phyloP scores from a whole-genome alignment of 2,113 vertebrate genomes.

The Larimichthys crocea region DNA sequence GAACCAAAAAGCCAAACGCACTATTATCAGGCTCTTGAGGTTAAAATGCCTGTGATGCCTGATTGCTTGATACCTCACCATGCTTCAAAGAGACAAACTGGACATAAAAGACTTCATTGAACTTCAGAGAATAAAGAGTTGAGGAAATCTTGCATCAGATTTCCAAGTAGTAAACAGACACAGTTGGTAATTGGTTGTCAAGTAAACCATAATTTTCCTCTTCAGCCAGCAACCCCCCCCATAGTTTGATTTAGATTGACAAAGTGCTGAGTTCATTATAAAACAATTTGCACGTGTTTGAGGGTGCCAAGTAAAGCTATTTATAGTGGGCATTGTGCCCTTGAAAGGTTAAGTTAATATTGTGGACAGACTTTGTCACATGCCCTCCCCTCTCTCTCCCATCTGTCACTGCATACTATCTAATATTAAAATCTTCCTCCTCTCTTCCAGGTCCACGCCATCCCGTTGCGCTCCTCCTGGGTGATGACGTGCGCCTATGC shows the following conservation, averaged over 20 bases:
- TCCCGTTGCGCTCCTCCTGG: conserved; percentile 98
- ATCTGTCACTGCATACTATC: conserved; percentile 49
- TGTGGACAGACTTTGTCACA: conserved; percentile 47
- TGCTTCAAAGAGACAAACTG: too few species aligned
- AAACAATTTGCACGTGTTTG: conserved; percentile 31
- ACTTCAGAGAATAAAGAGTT: too few species aligned
- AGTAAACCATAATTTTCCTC: neutral
- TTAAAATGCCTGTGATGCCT: neutral
- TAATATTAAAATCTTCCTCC: conserved; percentile 49
- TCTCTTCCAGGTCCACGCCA: conserved; percentile 92
- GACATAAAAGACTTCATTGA: too few species aligned
- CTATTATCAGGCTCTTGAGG: too few species aligned
- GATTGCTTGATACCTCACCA: neutral
- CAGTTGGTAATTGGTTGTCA: neutral
- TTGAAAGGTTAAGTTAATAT: conserved; percentile 65
- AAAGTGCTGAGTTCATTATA: conserved; percentile 34
- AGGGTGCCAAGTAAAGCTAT: conserved; percentile 43
- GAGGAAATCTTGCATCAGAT: neutral
- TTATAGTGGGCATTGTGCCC: conserved; percentile 47
- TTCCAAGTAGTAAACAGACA: neutral
- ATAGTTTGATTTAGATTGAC: conserved; percentile 11
- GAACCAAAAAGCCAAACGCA: neutral
- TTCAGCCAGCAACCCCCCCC: conserved; percentile 2
- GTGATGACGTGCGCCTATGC: conserved; percentile 99
- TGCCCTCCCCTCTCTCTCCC: conserved; percentile 9